Conservation (phyloP, 2,797 vertebrate species). For the Sebastiscus tertius region DNA sequence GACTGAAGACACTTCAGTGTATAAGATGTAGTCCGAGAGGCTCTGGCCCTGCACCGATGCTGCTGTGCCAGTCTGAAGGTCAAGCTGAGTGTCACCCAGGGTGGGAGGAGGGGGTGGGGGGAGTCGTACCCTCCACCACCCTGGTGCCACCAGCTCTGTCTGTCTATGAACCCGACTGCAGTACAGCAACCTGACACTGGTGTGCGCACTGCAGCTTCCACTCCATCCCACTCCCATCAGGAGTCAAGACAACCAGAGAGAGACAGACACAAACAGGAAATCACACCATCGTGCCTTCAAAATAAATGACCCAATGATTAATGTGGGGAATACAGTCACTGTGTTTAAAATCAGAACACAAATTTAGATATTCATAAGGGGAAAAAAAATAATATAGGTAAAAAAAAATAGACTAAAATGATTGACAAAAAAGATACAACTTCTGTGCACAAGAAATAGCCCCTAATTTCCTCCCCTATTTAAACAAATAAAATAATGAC, state of each 20-base stretch:
- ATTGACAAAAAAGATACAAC: neutral
- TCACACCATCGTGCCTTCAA: slow-evolving; percentile 10
- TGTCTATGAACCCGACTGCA: slow-evolving; percentile 43
- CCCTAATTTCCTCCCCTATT: neutral
- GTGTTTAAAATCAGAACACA: neutral
- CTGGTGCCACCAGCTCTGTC: slow-evolving; percentile 27
- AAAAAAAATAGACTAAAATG: fast-evolving
- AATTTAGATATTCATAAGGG: neutral
- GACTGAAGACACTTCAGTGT: neutral
- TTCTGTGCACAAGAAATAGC: neutral
- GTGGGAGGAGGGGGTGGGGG: fast-evolving
- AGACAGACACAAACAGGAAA: slow-evolving; percentile 25
- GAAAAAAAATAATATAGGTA: neutral
- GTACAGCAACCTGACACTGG: slow-evolving; percentile 65
- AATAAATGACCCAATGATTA: slow-evolving; percentile 22
- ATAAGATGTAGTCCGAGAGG: neutral
- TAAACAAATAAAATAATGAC: too few species aligned
- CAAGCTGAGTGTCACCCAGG: neutral
- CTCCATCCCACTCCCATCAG: slow-evolving; percentile 1
- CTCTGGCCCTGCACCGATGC: neutral
- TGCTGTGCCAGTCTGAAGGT: slow-evolving; percentile 30
- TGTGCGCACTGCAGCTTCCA: slow-evolving; percentile 67
- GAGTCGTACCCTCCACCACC: neutral
- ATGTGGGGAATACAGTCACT: neutral
- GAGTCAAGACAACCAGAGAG: slow-evolving; percentile 17